These are phyloP conservation scores for Pseudomyrmex pallidus DNA, from an alignment of 1,140 invertebrate species.

Conservation along the genomic window DNA sequence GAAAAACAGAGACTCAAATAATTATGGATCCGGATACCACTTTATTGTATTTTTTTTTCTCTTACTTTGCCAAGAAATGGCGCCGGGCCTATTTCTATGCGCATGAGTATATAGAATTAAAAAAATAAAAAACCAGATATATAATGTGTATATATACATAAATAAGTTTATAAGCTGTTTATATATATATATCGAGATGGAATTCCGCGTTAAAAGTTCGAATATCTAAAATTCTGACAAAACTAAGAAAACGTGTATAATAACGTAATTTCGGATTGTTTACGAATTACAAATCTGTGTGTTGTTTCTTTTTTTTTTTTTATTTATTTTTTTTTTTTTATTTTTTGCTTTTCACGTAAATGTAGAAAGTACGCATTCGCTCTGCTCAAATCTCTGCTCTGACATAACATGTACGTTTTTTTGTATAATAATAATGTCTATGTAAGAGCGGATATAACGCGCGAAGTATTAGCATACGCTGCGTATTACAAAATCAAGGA, in stretches of 20 bases:
- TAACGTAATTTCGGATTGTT: background rate
- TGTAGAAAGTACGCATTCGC: constrained; percentile 44
- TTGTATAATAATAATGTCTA: background rate
- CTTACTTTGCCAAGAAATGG: constrained; percentile 72
- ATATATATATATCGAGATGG: constrained; percentile 32
- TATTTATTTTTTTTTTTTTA: too few species aligned
- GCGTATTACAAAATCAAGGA: constrained; percentile 15
- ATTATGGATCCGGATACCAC: constrained; percentile 73
- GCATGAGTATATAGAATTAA: constrained; percentile 71
- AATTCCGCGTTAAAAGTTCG: constrained; percentile 49
- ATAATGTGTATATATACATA: background rate
- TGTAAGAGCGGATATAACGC: constrained; percentile 23
- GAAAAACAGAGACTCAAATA: constrained; percentile 20
- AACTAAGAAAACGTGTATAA: too few species aligned
- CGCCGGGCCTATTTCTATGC: constrained; percentile 65
- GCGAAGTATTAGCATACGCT: background rate
- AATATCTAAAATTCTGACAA: too few species aligned
- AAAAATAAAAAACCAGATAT: constrained; percentile 25
- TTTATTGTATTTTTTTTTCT: constrained; percentile 76
- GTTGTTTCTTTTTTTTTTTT: too few species aligned
- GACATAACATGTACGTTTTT: constrained; percentile 3
- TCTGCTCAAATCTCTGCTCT: background rate
- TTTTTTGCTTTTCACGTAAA: background rate
- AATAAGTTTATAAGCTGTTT: constrained; percentile 30
- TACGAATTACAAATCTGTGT: constrained; percentile 35